phyloP scores from a whole-genome alignment of 2,797 vertebrate genomes.

The Tragelaphus oryx region DNA sequence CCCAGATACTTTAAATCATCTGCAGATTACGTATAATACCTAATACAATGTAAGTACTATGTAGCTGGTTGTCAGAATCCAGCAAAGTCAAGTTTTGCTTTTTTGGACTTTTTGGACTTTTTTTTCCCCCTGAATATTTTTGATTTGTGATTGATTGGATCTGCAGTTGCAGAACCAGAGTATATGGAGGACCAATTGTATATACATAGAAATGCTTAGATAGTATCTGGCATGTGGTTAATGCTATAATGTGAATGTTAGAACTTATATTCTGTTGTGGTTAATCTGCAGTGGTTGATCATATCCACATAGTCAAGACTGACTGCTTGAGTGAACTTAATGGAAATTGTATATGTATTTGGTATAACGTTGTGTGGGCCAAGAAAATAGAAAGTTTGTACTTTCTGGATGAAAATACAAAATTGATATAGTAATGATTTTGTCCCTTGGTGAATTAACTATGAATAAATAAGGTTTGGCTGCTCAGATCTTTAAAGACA shows the following conservation, averaged over 20 bases:
- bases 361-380: not conserved
- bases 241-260: not conserved
- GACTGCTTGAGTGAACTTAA: not conserved
- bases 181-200: not conserved
- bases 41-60: not conserved
- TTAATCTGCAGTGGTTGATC: not conserved
- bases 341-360: conserved; percentile 27
- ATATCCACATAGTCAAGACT: not conserved
- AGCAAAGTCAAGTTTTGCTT: not conserved
- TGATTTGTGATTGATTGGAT: not conserved
- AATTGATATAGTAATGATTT: not conserved
- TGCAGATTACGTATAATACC: not conserved
- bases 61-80: not conserved
- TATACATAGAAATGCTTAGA: not conserved
- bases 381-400: not conserved
- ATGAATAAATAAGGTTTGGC: not conserved
- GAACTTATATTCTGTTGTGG: not conserved
- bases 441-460: not conserved
- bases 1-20: not conserved
- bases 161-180: not conserved
- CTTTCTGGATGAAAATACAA: conserved; percentile 17
- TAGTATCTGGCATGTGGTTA: not conserved
- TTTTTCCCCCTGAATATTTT: not conserved
- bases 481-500: not conserved
- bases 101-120: not conserved